Evolutionary conservation across 2,888 invertebrate species (phyloP).

Genomic region (Tenthredo scrophulariae): DNA sequence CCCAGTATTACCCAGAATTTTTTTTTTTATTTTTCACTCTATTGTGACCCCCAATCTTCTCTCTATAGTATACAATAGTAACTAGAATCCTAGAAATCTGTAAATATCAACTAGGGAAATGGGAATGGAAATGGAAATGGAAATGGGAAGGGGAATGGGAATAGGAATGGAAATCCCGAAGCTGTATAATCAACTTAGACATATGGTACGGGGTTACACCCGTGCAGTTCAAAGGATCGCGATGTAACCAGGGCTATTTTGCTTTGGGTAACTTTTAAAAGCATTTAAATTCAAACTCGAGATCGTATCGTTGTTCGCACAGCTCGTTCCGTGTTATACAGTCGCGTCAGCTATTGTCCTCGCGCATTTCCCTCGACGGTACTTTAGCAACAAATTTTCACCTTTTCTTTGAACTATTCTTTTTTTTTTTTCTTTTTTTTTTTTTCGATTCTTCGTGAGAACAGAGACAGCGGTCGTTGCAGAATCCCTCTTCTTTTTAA

Average conservation of each 20-base stretch:
- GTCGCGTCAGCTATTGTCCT: slow-evolving; percentile 22
- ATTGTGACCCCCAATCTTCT: background rate
- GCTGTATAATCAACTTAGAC: background rate
- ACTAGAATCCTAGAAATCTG: background rate
- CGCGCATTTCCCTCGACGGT: slow-evolving; percentile 1
- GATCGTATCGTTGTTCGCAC: slow-evolving; percentile 13
- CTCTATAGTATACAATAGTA: background rate
- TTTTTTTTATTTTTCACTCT: background rate
- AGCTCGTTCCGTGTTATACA: background rate
- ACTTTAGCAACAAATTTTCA: slow-evolving; percentile 2
- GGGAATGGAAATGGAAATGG: too few relatives aligned
- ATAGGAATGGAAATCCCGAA: background rate
- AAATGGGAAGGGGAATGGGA: too few relatives aligned
- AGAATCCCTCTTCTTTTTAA: background rate
- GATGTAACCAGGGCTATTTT: background rate
- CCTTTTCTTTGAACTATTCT: background rate
- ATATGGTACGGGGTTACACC: background rate
- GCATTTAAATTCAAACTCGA: slow-evolving; percentile 7
- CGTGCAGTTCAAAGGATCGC: background rate
- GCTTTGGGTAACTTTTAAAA: background rate
- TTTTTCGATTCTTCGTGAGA: background rate
- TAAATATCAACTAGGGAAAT: background rate
- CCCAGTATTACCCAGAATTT: background rate
- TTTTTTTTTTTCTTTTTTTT: background rate
- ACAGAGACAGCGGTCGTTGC: background rate